A percentile compares a stretch with the other conserved stretches of the same genome.
phyloP scores from a whole-genome alignment of 2,797 vertebrate genomes.

The Sternarchorhynchus goeldii region DNA sequence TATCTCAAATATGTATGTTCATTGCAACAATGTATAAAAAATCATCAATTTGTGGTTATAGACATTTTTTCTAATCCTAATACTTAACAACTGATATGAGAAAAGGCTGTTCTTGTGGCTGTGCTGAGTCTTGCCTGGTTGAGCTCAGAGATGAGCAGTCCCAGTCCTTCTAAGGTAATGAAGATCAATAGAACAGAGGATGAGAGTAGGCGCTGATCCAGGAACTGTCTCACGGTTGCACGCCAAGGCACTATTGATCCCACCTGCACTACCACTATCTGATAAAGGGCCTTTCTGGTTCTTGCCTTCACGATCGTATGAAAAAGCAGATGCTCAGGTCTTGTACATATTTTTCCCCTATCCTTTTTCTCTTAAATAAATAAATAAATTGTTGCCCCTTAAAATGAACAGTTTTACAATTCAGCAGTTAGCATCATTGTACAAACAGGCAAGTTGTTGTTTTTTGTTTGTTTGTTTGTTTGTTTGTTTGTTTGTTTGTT shows the following conservation, averaged over 20 bases:
- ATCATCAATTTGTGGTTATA: neutral
- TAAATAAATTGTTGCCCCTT: neutral
- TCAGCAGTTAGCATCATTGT: neutral
- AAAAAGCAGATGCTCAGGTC: slow-evolving; percentile 24
- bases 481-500: neutral
- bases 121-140: slow-evolving; percentile 35
- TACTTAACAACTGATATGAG: slow-evolving; percentile 17
- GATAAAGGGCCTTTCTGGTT: slow-evolving; percentile 70
- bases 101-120: slow-evolving; percentile 41
- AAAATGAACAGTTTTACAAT: neutral
- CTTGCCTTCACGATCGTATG: slow-evolving; percentile 31
- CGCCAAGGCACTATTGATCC: slow-evolving; percentile 79
- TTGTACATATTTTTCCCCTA: no score
- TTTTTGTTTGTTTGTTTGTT: no score
- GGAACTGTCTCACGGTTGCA: slow-evolving; percentile 76
- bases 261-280: slow-evolving; percentile 71
- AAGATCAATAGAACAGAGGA: slow-evolving; percentile 79
- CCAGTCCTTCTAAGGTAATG: slow-evolving; percentile 72
- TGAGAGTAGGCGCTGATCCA: slow-evolving; percentile 73
- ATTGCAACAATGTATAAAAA: neutral
- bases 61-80: neutral
- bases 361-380: no score
- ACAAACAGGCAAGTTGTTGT: neutral
- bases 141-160: slow-evolving; percentile 52
- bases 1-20: neutral